phyloP scores from a whole-genome alignment of 2,888 invertebrate species.

The Ichneumon xanthorius region DNA sequence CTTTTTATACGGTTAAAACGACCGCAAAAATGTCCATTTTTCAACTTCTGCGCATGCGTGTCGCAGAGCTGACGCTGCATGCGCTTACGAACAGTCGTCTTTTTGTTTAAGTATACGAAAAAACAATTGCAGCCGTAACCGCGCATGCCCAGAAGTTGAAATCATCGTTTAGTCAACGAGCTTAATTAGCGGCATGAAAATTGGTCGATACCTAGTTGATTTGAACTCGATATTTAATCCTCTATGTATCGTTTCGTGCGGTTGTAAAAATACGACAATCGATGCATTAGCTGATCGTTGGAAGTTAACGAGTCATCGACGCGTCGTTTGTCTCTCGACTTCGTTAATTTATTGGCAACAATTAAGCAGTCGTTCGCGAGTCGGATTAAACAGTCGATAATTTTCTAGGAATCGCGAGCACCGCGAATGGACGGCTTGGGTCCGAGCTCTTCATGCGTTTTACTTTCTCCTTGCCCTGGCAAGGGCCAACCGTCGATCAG shows the following conservation, averaged over 20 bases:
- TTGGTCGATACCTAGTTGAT: too few species aligned
- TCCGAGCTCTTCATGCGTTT: not conserved
- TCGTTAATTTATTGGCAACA: slow-evolving; percentile 28
- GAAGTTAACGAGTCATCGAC: slow-evolving; percentile 23
- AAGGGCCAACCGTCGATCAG: slow-evolving; percentile 55
- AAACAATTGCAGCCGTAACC: too few species aligned
- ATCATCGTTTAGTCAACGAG: too few species aligned
- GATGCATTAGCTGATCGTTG: not conserved
- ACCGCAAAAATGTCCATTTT: too few species aligned
- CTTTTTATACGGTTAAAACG: too few species aligned
- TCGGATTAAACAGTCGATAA: slow-evolving; percentile 33
- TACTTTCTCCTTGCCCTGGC: slow-evolving; percentile 41
- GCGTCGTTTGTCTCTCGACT: not conserved
- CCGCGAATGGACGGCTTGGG: not conserved
- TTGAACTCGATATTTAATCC: not conserved
- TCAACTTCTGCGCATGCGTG: too few species aligned
- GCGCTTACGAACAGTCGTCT: too few species aligned
- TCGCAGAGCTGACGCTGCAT: too few species aligned
- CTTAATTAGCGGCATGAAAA: too few species aligned
- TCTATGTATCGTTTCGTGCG: not conserved
- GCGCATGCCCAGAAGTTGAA: too few species aligned
- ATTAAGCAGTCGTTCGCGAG: slow-evolving; percentile 4
- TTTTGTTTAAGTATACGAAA: too few species aligned
- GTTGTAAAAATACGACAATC: not conserved
- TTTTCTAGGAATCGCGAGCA: slow-evolving; percentile 35